Base-by-base conservation (phyloP, 2,888 invertebrate species). In the Crioceris asparagi region DNA sequence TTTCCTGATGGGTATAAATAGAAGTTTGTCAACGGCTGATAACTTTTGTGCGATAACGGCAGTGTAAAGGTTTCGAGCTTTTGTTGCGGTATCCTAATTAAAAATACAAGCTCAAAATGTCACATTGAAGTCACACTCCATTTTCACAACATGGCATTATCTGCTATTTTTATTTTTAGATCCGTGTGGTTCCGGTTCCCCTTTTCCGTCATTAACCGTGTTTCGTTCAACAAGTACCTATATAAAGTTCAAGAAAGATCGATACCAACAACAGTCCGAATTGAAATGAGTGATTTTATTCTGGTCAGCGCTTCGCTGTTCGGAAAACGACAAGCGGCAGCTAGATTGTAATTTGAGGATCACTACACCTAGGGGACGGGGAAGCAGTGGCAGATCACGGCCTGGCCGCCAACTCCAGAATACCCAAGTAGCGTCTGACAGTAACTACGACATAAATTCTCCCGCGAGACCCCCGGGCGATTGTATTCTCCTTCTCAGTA, bases 401-500 rank as follows among this genome's bases (percentile, higher is more conserved):
- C n/a, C n/a, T n/a, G n/a, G n/a, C n/a, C n/a, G n/a, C n/a, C n/a
- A n/a, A n/a, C n/a, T n/a, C n/a, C n/a, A n/a, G 53, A 52, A 54
- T 53, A 59, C 57, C 58, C 60, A 61, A 61, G 61, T 60, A 59
- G 59, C 50, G 56, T 55, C 57, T 59, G 62, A 62, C 64, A 60
- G 60, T 62, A 62, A 63, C 62, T 58, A 59, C 60, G 61, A 61
- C 62, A 60, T 64, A 64, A 64, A 64, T 63, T 60, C 59, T 61
- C 62, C 59, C 61, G 32, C 32, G 61, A 51, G 59, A 59, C 50
- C 36, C 43, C 18, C 49, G 47, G 47, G 40, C 52, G 44, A 50
- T 46, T 49, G 50, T 49, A 48, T 48, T 49, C 45, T 44, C 41
- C 41, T 44, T 44, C 43, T 46, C 45, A 29, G 32, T n/a, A n/a